Evolutionary conservation across 2,113 vertebrate genomes (phyloP), one percentile per base, ranked within the genome.

Genomic region (Puma concolor): DNA sequence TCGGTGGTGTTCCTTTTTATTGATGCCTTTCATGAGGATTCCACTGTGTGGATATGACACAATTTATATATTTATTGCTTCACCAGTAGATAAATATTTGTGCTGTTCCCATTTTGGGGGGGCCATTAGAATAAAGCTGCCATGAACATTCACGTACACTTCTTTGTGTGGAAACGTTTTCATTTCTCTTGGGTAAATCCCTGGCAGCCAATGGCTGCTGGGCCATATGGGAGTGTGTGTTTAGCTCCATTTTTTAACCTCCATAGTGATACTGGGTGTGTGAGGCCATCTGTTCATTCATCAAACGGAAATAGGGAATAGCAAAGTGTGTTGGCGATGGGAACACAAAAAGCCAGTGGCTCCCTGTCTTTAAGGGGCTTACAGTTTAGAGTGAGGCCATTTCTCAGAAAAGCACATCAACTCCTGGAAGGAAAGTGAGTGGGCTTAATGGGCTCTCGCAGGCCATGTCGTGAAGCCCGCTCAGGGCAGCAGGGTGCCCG

Each of bases 81-180:
- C 31, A 64, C 16, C 4, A 9, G 38, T 54, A 77, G 33, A 54
- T 88, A 29, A 12, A 1, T 31, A 21, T 54, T 33, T 71, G 31
- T n/a, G 11, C 29, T 54, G 15, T 66, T 72, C 38, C 87, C 29
- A 11, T 36, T 72, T 76, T 72, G 60, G 31, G 6, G 31, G 6
- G 8, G 6, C 23, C 66, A 66, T 76, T 71, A 82, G 50, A 86
- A 44, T 41, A 81, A 76, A 88, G 33, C 36, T 23, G 13, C 14
- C 23, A 7, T 29, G 13, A 25, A 50, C 13, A 33, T 64, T 15
- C 57, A 15, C 4, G 14, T 9, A 27, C 0, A 7, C 2, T 4
- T 87, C 60, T 84, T 87, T 25, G 29, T n/a, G 31, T 60, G 57
- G 19, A 44, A 2, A 5, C 0, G 0, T 81, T 93, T 74, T 84